Percentiles rank a stretch among this genome's conserved stretches.
Evolutionary conservation across 37 sponge, comb jelly and placozoan genomes (phyloP).

Genomic region (Spongia lamella): DNA sequence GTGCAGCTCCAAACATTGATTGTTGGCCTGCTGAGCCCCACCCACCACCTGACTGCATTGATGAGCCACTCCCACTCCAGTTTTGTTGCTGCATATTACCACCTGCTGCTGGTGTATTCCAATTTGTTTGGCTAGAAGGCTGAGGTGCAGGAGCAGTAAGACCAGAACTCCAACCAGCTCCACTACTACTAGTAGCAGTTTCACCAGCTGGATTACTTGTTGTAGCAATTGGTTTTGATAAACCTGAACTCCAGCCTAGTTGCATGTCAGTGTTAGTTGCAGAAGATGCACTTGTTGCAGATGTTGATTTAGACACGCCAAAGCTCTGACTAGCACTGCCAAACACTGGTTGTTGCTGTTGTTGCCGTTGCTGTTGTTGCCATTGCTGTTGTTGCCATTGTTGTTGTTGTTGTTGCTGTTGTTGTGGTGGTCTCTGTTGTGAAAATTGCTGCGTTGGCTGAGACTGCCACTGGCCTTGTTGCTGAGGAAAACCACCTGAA

Average conservation of each 20-base stretch:
- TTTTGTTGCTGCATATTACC: no score
- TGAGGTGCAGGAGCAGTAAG: no score
- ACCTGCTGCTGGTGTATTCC: no score
- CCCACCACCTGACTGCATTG: no score
- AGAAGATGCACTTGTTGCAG: constrained; percentile 41
- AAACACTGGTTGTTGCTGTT: constrained; percentile 2
- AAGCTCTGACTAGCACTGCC: neutral
- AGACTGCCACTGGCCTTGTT: no score
- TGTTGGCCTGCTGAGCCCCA: no score
- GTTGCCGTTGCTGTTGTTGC: neutral
- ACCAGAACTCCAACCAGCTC: neutral
- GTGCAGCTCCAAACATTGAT: no score
- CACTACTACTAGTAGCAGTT: constrained; percentile 4
- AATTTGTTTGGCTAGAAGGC: no score
- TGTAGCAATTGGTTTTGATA: constrained; percentile 1
- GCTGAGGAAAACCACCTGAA: no score
- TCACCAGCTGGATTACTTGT: neutral
- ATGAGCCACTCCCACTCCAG: no score
- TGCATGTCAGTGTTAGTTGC: neutral
- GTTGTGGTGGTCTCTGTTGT: constrained; percentile 9
- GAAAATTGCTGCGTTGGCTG: neutral
- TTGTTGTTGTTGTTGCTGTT: constrained; percentile 24
- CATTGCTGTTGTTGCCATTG: constrained; percentile 1
- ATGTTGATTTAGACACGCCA: constrained; percentile 1
- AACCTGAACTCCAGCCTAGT: neutral